phyloP scores from a whole-genome alignment of 2,113 vertebrate genomes.

The Hirundichthys speculiger region DNA sequence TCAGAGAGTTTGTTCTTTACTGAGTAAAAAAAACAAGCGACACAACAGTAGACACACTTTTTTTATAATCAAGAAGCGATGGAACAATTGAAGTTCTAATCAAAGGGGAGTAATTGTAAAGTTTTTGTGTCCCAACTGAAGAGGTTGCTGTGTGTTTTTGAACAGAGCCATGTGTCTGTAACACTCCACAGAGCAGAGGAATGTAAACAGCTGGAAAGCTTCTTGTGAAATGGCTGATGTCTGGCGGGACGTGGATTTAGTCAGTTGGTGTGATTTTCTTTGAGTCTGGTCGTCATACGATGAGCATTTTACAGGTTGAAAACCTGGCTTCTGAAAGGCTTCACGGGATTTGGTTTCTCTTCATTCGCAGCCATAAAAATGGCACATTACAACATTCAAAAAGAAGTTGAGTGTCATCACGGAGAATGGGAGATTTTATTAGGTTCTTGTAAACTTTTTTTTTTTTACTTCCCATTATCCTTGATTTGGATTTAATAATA shows the following conservation, averaged over 20 bases:
- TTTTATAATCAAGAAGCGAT: background rate
- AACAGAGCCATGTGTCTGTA: slow-evolving; percentile 6
- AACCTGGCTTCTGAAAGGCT: background rate
- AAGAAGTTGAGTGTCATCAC: too few relatives aligned
- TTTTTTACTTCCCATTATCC: too few relatives aligned
- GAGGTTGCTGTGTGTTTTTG: slow-evolving; percentile 24
- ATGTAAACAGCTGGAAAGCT: slow-evolving; percentile 72
- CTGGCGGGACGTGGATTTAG: background rate
- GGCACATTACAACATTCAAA: too few relatives aligned
- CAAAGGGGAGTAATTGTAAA: background rate
- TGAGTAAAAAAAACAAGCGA: too few relatives aligned
- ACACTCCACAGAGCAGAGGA: slow-evolving; percentile 44
- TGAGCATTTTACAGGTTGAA: background rate
- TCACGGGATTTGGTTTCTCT: too few relatives aligned
- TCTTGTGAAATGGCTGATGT: slow-evolving; percentile 56
- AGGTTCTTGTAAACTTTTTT: too few relatives aligned
- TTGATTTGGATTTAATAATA: too few relatives aligned
- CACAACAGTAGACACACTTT: background rate
- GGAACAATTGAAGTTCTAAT: background rate
- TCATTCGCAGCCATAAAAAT: too few relatives aligned
- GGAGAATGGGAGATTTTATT: too few relatives aligned
- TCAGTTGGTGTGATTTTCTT: slow-evolving; percentile 25
- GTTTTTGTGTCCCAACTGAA: background rate
- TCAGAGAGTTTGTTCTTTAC: too few relatives aligned
- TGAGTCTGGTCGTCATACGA: slow-evolving; percentile 1